Percentiles rank a stretch among this genome's conserved stretches.
Evolutionary conservation across 2,888 invertebrate genomes (phyloP).

Genomic region (Calameuta idolon): DNA sequence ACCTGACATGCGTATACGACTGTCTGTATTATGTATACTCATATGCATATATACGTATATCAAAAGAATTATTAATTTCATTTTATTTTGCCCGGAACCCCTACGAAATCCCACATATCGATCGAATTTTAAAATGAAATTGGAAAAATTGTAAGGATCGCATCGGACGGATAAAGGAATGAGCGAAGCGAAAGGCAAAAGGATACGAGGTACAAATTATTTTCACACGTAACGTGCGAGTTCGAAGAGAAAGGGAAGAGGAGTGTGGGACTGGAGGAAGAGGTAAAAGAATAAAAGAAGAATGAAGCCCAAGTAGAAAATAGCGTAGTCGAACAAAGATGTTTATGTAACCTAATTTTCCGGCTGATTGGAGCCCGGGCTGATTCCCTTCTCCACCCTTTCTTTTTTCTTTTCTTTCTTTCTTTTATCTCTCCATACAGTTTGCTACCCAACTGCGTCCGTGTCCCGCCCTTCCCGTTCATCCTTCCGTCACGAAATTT

Average conservation of each 20-base stretch:
- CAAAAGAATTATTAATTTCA: too few relatives aligned
- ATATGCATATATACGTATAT: too few relatives aligned
- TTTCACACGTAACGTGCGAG: neutral
- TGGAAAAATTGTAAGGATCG: neutral
- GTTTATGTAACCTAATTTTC: conserved; percentile 54
- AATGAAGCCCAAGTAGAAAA: neutral
- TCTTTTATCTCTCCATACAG: conserved; percentile 24
- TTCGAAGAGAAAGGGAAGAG: neutral
- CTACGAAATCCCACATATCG: too few relatives aligned
- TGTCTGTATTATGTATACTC: too few relatives aligned
- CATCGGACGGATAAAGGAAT: too few relatives aligned
- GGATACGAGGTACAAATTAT: neutral
- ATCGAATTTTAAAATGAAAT: neutral
- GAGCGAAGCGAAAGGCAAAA: neutral
- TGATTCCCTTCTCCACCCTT: conserved; percentile 27
- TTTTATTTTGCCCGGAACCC: too few relatives aligned
- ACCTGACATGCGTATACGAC: neutral
- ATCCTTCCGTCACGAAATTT: conserved; percentile 23
- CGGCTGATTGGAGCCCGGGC: conserved; percentile 44
- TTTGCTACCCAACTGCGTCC: conserved; percentile 15
- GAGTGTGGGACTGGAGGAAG: neutral
- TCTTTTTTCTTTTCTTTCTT: conserved; percentile 24
- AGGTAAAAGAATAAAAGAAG: neutral
- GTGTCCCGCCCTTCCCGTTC: neutral
- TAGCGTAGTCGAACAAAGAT: conserved; percentile 28